Evolutionary conservation across 2,113 vertebrate species (phyloP).

Genomic region (Salvelinus alpinus): DNA sequence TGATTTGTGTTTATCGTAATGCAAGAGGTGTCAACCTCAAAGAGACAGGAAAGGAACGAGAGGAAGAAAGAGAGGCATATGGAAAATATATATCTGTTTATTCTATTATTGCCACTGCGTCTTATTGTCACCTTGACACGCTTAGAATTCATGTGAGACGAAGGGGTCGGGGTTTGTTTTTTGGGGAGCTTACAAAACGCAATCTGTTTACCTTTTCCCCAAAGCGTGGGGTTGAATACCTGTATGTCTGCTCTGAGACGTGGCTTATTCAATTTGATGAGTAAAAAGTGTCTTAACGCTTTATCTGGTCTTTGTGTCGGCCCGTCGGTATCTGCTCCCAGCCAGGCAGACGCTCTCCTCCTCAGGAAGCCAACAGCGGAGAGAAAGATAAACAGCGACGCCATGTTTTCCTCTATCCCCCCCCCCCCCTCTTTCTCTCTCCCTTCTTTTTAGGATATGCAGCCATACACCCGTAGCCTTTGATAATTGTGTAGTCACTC

Average conservation of each 20-base stretch:
- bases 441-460: slow-evolving; percentile 49
- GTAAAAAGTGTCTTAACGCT: slow-evolving; percentile 68
- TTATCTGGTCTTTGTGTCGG: slow-evolving; percentile 67
- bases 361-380: slow-evolving; percentile 41
- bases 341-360: slow-evolving; percentile 58
- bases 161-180: slow-evolving; percentile 41
- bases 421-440: slow-evolving; percentile 35
- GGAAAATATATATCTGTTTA: slow-evolving; percentile 70
- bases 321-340: slow-evolving; percentile 56
- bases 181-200: slow-evolving; percentile 64
- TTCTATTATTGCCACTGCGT: slow-evolving; percentile 77
- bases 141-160: slow-evolving; percentile 68
- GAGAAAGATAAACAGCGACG: slow-evolving; percentile 66
- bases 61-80: slow-evolving; percentile 26
- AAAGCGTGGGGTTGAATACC: slow-evolving; percentile 61
- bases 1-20: slow-evolving; percentile 53
- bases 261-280: slow-evolving; percentile 78
- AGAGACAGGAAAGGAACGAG: neutral
- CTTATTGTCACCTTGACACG: slow-evolving; percentile 70
- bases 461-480: slow-evolving; percentile 45
- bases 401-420: slow-evolving; percentile 39
- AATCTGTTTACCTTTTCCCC: slow-evolving; percentile 70
- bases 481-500: slow-evolving; percentile 68
- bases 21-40: slow-evolving; percentile 52
- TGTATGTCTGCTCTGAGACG: slow-evolving; percentile 55